phyloP scores from a whole-genome alignment of 2,797 vertebrate species.

The Oreonectes daqikongensis region DNA sequence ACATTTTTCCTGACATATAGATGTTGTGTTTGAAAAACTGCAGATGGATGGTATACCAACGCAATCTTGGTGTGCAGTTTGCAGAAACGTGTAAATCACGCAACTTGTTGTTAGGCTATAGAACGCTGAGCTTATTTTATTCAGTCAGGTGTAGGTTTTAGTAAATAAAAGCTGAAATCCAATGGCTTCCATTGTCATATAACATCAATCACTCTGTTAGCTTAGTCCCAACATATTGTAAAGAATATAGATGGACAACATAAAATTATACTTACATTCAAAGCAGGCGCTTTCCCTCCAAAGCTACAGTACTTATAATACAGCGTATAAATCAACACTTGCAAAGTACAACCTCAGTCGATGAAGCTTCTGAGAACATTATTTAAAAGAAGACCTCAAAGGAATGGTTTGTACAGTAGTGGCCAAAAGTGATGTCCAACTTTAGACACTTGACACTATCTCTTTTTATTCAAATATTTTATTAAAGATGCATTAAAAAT shows the following conservation, averaged over 20 bases:
- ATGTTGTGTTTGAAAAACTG: background rate
- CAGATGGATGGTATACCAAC: background rate
- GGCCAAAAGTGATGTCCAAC: too few relatives aligned
- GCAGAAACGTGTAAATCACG: background rate
- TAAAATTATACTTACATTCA: background rate
- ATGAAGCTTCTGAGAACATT: background rate
- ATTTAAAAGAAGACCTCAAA: conserved; percentile 12
- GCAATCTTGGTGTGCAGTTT: background rate
- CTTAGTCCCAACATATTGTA: background rate
- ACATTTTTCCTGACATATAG: background rate
- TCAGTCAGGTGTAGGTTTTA: background rate
- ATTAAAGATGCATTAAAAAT: too few relatives aligned
- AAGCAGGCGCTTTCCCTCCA: background rate
- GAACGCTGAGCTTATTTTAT: background rate
- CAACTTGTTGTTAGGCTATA: background rate
- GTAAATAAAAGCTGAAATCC: conserved; percentile 24
- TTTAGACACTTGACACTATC: too few relatives aligned
- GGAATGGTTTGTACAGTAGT: background rate
- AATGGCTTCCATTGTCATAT: background rate
- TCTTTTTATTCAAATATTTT: too few relatives aligned
- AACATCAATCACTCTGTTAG: background rate
- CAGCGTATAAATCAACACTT: background rate
- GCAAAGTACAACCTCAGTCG: background rate
- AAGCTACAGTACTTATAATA: background rate
- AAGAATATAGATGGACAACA: background rate